A percentile compares a stretch with the other conserved stretches of the same genome.
These are phyloP conservation scores for Lepus townsendii DNA, from an alignment of 2,797 vertebrate species.

Conservation along the genomic window DNA sequence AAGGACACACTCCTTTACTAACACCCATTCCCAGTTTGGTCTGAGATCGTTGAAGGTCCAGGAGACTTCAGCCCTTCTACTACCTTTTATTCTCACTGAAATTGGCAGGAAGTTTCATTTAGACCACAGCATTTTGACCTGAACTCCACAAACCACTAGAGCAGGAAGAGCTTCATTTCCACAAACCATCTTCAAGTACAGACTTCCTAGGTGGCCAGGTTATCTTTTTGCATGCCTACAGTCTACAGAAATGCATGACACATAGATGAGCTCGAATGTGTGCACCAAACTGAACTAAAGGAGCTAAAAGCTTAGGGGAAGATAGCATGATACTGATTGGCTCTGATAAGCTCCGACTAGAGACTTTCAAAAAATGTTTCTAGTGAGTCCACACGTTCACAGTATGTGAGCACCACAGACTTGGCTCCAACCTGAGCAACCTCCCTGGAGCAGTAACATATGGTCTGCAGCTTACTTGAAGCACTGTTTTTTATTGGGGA, in stretches of 20 bases:
- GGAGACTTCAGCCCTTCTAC: background rate
- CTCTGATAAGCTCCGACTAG: background rate
- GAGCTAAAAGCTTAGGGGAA: background rate
- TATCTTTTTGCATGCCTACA: background rate
- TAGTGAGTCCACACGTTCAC: background rate
- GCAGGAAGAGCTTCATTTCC: background rate
- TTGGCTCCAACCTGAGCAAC: background rate
- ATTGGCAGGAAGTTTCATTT: background rate
- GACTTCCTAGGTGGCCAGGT: background rate
- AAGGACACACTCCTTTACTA: background rate
- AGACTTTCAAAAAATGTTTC: background rate
- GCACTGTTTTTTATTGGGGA: background rate
- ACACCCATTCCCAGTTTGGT: background rate
- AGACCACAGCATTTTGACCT: constrained; percentile 3
- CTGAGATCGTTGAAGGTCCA: background rate
- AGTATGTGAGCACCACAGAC: background rate
- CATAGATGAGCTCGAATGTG: background rate
- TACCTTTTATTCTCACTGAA: background rate
- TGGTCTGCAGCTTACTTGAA: constrained; percentile 60
- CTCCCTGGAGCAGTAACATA: background rate
- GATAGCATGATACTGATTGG: background rate
- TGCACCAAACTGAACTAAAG: background rate
- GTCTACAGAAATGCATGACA: background rate
- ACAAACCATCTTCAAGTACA: background rate
- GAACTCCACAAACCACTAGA: background rate